Evolutionary conservation across 2,113 vertebrate genomes (phyloP), one percentile per base, ranked within the genome.

Genomic region (Empidonax alnorum): DNA sequence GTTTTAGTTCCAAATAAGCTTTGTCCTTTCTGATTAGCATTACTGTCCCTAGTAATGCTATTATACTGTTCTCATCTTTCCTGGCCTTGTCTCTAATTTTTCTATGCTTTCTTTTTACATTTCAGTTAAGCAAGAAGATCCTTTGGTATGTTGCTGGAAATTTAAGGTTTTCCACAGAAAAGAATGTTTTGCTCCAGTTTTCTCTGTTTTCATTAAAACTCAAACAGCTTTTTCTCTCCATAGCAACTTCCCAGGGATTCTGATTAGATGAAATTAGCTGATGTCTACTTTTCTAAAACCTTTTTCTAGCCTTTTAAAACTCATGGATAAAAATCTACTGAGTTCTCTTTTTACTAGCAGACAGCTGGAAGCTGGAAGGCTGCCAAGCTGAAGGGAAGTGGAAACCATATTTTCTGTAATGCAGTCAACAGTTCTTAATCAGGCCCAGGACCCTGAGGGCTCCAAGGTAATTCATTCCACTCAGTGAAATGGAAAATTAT

Each of bases 361-460:
- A 56, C 31, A 80, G 28, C 18, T 86, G 56, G 44, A 96, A 90
- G n/a, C 2, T 11, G 1, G 63, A 81, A 79, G 37, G 25, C 58
- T 90, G 68, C 59, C 83, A 93, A 80, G 42, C 12, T 80, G 47
- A 94, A 88, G 7, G 25, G 72, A 77, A 92, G 42, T 58, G 33
- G 72, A 86, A 80, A 74, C 23, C 37, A 9, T 79, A 50, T 24
- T 90, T 93, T 90, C 50, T 74, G 33, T 86, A 94, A 90, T 74
- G 72, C 31, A 93, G 85, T 86, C 75, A 93, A 80, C 75, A 94
- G 59, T 90, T 50, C 49, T 93, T 96, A 95, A 96, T 95, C 68
- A 96, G 63, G 16, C 25, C 59, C 59, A 84, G 59, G 39, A 77
- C 77, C 79, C 72, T 86, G 50, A 89, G 83, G 42, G 16, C 55